These are phyloP conservation scores for Larimichthys crocea DNA, from an alignment of 2,113 vertebrate species.

Conservation along the genomic window DNA sequence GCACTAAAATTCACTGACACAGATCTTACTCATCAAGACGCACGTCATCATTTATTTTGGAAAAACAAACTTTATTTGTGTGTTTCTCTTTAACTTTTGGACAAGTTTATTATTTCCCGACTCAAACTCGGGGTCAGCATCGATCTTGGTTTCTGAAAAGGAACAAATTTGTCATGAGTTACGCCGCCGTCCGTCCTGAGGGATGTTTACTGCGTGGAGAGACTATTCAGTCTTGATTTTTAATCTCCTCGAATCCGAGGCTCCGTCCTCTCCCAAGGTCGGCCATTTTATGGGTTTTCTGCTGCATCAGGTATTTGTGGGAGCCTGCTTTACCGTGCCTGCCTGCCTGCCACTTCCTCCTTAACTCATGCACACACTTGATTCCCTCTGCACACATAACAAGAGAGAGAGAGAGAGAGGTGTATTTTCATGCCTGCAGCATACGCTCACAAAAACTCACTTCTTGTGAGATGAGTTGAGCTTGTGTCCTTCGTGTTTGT, in stretches of 20 bases:
- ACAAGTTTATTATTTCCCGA: background rate
- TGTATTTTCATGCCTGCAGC: background rate
- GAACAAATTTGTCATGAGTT: background rate
- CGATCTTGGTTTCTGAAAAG: background rate
- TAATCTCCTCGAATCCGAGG: slow-evolving; percentile 49
- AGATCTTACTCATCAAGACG: background rate
- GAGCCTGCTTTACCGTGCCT: slow-evolving; percentile 36
- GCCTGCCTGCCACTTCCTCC: slow-evolving; percentile 10
- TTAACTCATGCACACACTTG: slow-evolving; percentile 10
- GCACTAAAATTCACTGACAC: too few species aligned
- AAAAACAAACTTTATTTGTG: background rate
- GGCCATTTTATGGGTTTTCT: slow-evolving; percentile 61
- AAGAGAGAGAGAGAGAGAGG: background rate
- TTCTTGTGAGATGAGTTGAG: background rate
- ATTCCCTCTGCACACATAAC: background rate
- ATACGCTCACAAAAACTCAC: background rate
- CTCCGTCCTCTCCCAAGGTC: slow-evolving; percentile 65
- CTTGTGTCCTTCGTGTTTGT: background rate
- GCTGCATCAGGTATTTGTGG: slow-evolving; percentile 71
- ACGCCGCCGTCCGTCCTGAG: background rate
- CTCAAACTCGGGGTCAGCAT: background rate
- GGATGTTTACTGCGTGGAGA: slow-evolving; percentile 11
- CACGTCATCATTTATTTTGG: background rate
- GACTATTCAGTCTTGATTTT: slow-evolving; percentile 33
- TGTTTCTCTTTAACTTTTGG: background rate